These are phyloP conservation scores for Hyppa rectilinea DNA, from an alignment of 2,888 invertebrate species.

Conservation along the genomic window DNA sequence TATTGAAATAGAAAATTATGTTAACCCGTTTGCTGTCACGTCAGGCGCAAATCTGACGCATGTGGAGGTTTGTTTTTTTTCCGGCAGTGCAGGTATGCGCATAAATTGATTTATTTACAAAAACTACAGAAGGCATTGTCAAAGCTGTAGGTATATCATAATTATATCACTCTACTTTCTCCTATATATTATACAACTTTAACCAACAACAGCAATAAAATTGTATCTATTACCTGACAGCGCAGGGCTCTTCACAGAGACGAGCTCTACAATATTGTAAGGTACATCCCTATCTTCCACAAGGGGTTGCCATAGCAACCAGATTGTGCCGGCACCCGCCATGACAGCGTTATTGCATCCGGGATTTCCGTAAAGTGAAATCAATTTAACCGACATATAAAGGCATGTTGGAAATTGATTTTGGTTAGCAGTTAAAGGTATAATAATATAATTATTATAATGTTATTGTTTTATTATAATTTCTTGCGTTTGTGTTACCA, in stretches of 20 bases:
- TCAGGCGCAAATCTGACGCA: no score
- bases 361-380: constrained; percentile 55
- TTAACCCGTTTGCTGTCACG: no score
- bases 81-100: no score
- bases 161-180: no score
- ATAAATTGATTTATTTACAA: not conserved
- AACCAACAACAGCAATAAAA: constrained; percentile 26
- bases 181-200: not conserved
- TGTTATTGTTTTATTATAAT: not conserved
- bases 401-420: constrained; percentile 2
- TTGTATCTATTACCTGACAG: constrained; percentile 25
- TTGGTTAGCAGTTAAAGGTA: not conserved
- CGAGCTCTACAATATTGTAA: constrained; percentile 23
- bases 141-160: not conserved
- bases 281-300: constrained; percentile 49
- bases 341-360: constrained; percentile 58
- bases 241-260: constrained; percentile 47
- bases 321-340: constrained; percentile 22
- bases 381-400: constrained; percentile 38
- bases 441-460: no score
- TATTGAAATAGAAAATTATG: not conserved
- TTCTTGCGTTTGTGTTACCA: not conserved
- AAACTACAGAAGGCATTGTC: not conserved
- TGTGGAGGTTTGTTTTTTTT: no score
- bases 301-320: constrained; percentile 59